phyloP scores from a whole-genome alignment of 37 sponge, comb jelly and placozoan genomes.

The Theonella swinhoei region DNA sequence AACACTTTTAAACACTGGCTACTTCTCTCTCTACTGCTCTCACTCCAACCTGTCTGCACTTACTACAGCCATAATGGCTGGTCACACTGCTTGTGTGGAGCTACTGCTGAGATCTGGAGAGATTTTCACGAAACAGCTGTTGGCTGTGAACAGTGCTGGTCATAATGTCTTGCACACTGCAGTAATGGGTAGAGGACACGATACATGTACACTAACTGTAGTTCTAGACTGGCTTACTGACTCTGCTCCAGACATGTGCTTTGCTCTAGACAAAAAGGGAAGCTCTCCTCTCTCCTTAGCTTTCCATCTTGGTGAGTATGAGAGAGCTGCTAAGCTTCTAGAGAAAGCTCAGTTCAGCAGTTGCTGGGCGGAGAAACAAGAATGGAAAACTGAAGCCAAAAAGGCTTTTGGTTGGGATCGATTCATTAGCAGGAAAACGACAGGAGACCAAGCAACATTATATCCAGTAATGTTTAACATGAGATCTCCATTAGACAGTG shows the following conservation, averaged over 20 bases:
- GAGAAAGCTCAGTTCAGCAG: too few relatives aligned
- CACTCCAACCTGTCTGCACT: neutral
- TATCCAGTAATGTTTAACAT: neutral
- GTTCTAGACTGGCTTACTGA: conserved; percentile 4
- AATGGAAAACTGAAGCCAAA: too few relatives aligned
- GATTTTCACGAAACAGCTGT: neutral
- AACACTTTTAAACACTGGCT: neutral
- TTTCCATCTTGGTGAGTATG: conserved; percentile 31
- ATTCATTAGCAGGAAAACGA: too few relatives aligned
- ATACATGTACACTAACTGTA: conserved; percentile 12
- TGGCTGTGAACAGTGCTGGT: neutral
- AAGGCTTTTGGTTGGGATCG: neutral
- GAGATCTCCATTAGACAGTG: neutral
- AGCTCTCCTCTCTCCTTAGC: conserved; percentile 33
- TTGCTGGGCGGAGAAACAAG: too few relatives aligned
- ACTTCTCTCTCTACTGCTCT: neutral
- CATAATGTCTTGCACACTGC: conserved; percentile 21
- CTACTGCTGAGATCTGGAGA: neutral
- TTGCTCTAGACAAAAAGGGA: neutral
- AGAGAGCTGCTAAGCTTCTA: neutral
- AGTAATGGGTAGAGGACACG: conserved; percentile 3
- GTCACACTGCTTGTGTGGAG: neutral
- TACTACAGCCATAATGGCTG: neutral
- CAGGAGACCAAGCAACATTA: too few relatives aligned
- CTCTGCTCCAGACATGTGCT: conserved; percentile 6